Conservation (phyloP, 2,113 vertebrate genomes). For the Meleagris gallopavo region DNA sequence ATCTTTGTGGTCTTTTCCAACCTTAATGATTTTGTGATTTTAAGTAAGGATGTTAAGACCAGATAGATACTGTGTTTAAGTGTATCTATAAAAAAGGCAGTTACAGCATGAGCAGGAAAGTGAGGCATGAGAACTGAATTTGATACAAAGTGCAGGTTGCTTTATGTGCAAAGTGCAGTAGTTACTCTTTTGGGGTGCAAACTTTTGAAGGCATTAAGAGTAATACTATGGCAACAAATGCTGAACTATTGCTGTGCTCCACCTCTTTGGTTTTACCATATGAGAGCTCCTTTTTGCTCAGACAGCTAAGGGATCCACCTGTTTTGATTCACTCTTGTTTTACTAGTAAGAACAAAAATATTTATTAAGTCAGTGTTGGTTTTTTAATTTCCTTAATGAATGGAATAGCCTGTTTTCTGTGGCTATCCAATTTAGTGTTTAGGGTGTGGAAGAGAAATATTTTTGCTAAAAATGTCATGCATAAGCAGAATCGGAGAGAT, state of each 20-base stretch:
- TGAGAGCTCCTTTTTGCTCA: not conserved
- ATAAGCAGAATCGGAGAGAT: not conserved
- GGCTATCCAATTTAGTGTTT: not conserved
- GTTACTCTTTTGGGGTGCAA: not conserved
- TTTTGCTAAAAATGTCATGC: not conserved
- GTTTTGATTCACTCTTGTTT: not conserved
- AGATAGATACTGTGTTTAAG: not conserved
- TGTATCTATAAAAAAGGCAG: not conserved
- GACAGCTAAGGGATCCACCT: not conserved
- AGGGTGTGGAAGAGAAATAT: not conserved
- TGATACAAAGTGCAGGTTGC: not conserved
- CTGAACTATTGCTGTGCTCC: rapidly evolving
- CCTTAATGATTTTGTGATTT: no score
- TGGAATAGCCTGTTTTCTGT: not conserved
- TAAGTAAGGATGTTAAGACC: not conserved
- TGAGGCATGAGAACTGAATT: not conserved
- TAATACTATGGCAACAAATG: not conserved
- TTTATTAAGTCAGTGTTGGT: not conserved
- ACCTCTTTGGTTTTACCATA: rapidly evolving
- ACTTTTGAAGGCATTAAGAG: not conserved
- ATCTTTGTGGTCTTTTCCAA: no score
- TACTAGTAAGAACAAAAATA: not conserved
- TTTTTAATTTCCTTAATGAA: not conserved
- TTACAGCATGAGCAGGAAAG: not conserved
- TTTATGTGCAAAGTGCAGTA: not conserved